Conservation (phyloP, 1,140 invertebrate genomes). For the Bicyclus anynana region DNA sequence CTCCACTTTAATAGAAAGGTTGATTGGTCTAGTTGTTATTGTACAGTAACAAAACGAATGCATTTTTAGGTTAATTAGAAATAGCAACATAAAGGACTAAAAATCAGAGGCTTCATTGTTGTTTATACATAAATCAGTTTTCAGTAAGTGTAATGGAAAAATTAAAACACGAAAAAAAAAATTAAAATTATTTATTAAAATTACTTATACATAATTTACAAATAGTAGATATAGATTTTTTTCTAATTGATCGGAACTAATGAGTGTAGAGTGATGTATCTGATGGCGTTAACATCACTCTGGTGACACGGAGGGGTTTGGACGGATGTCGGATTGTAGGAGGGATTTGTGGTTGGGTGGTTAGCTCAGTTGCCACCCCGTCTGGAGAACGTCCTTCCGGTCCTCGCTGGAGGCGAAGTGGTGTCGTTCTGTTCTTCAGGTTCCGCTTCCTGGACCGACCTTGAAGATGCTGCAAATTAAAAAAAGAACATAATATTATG, state of each 20-base stretch:
- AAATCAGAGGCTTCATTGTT: too few species aligned
- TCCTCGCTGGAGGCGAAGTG: constrained; percentile 37
- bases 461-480: constrained; percentile 44
- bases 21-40: too few species aligned
- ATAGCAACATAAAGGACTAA: too few species aligned
- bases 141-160: too few species aligned
- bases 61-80: too few species aligned
- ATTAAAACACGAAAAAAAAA: constrained; percentile 24
- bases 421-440: constrained; percentile 51
- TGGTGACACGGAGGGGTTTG: constrained; percentile 5
- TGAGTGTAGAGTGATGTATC: constrained; percentile 21
- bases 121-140: too few species aligned
- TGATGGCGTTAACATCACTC: constrained; percentile 25
- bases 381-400: constrained; percentile 48
- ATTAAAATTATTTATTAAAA: constrained; percentile 62
- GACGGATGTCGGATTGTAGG: constrained; percentile 17
- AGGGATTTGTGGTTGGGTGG: constrained; percentile 11
- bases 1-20: too few species aligned
- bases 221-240: constrained; percentile 46
- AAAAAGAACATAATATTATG: too few species aligned
- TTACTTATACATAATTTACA: constrained; percentile 70
- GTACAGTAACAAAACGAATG: too few species aligned
- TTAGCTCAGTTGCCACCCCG: constrained; percentile 44
- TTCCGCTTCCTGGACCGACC: constrained; percentile 45
- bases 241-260: constrained; percentile 35